A percentile compares a stretch with the other conserved stretches of the same genome.
Evolutionary conservation across 2,888 invertebrate genomes (phyloP).

Genomic region (Lasioglossum lativentre): DNA sequence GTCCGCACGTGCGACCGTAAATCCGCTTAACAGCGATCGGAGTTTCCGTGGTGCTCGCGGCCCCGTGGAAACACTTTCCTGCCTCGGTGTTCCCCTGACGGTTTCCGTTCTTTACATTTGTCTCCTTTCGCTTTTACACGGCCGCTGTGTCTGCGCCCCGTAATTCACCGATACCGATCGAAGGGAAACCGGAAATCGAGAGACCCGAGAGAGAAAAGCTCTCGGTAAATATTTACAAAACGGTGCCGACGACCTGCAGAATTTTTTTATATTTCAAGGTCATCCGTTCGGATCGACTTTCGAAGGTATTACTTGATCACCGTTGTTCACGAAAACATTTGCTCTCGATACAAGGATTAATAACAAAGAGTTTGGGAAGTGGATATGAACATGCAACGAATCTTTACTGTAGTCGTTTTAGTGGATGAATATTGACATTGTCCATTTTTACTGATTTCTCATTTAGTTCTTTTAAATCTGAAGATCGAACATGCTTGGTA

Average conservation of each 20-base stretch:
- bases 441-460: neutral
- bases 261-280: neutral
- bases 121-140: conserved; percentile 6
- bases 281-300: no score
- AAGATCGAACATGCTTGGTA: neutral
- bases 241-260: neutral
- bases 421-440: neutral
- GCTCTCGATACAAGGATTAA: no score
- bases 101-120: conserved; percentile 12
- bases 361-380: no score
- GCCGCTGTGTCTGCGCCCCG: neutral
- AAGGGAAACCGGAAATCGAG: neutral
- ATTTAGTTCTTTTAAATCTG: neutral
- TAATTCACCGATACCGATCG: neutral
- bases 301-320: no score
- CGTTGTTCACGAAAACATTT: no score
- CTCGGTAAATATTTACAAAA: neutral
- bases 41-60: conserved; percentile 49
- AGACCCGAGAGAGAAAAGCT: neutral
- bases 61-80: conserved; percentile 61
- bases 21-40: conserved; percentile 71
- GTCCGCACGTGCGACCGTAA: conserved; percentile 66
- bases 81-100: neutral
- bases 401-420: neutral
- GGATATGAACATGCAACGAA: neutral